These are phyloP conservation scores for Scaptomyza polygonia DNA, from an alignment of 2,888 invertebrate species.

Conservation along the genomic window DNA sequence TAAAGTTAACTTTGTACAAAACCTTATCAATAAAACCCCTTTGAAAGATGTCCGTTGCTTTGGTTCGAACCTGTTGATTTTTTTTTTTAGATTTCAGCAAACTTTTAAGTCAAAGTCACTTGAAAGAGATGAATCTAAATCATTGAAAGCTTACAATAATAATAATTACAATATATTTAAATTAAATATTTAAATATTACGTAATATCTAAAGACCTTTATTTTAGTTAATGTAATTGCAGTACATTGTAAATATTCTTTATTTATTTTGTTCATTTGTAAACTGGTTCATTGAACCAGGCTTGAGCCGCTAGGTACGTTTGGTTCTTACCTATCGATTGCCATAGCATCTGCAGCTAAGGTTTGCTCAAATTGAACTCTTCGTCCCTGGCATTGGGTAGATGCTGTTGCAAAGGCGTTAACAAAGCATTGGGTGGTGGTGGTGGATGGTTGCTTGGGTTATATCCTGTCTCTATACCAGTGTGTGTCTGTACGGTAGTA, in stretches of 20 bases:
- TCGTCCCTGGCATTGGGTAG: slow-evolving; percentile 18
- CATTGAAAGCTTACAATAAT: no score
- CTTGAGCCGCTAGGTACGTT: no score
- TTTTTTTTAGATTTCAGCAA: no score
- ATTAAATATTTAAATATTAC: no score
- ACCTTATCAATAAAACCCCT: no score
- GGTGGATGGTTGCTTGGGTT: slow-evolving; percentile 14
- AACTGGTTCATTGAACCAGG: slow-evolving; percentile 1
- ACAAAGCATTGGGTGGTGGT: slow-evolving; percentile 27
- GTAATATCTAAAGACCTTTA: no score
- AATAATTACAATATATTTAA: no score
- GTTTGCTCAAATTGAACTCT: slow-evolving; percentile 7
- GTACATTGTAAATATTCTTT: no score
- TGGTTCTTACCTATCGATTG: not conserved
- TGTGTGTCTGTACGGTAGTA: slow-evolving; percentile 30
- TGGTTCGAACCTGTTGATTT: no score
- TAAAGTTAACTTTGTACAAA: no score
- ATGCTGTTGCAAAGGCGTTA: slow-evolving; percentile 15
- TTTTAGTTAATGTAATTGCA: no score
- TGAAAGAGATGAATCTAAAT: not conserved
- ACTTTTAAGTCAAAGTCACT: not conserved
- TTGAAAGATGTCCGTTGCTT: no score
- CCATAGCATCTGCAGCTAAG: not conserved
- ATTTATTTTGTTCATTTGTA: not conserved
- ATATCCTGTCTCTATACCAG: slow-evolving; percentile 1